Evolutionary conservation across 2,797 vertebrate species (phyloP), one percentile per base, ranked within the genome.

Genomic region (Spizella passerina): DNA sequence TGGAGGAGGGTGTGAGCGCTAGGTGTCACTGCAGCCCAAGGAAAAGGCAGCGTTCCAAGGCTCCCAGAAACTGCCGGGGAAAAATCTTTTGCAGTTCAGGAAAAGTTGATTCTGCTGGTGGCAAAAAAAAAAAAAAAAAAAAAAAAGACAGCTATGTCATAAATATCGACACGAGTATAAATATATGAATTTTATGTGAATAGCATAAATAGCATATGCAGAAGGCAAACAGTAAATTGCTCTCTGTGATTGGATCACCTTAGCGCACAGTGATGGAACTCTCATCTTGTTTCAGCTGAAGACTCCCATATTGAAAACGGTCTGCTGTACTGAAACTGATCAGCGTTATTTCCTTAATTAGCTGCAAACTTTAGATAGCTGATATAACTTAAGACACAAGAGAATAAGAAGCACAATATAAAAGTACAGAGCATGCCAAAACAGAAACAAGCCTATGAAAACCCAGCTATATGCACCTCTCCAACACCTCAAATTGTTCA

Each of bases 21-120:
- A 97, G 97, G 78, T 96, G 96, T 95, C 97, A 96, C 79, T 88
- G 65, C 65, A 86, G 79, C 10, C 72, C 86, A 68, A 73, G 52
- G 61, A 23, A 91, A 92, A 75, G 27, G 30, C 59, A 18, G 9
- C 43, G 2, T 4, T 32, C 3, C 52, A 6, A 7, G 7, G 21
- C 11, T 11, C 24, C 21, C 64, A 21, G n/a, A 18, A 69, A n/a
- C 2, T 14, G 10, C 22, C 20, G 4, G 16, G 27, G 19, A 24
- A 82, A 49, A 75, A 27, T 49, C 20, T 41, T 64, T 12, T 34
- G 23, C 34, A 1, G 71, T 65, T 61, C 38, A 70, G 79, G 71
- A 77, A 80, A 90, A 50, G 15, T 46, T 59, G 12, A 19, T 46
- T 90, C 83, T 90, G 26, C 56, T 44, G 36, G 9, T 49, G 12